Percentiles rank a stretch among this genome's conserved stretches.
Evolutionary conservation across 2,113 vertebrate genomes (phyloP).

Genomic region (Acanthisitta chloris): DNA sequence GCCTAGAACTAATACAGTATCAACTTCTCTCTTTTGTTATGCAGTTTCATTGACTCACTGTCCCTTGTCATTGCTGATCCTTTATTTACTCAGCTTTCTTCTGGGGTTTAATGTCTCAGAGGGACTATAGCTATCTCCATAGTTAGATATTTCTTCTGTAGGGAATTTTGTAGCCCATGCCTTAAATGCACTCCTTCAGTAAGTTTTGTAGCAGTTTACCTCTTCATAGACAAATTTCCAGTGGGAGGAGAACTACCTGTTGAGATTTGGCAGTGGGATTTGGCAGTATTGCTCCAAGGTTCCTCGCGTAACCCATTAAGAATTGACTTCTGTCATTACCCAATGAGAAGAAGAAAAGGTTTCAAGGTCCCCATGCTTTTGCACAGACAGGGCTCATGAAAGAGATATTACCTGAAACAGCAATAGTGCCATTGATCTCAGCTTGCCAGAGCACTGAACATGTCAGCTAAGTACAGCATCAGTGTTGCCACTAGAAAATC

Average conservation of each 20-base stretch:
- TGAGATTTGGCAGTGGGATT: neutral
- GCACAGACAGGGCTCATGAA: neutral
- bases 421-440: neutral
- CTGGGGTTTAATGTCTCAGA: neutral
- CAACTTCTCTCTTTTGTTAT: neutral
- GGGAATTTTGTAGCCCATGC: neutral
- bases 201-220: neutral
- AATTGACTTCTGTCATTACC: neutral
- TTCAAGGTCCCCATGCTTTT: neutral
- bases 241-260: neutral
- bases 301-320: neutral
- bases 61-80: neutral
- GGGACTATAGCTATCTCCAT: neutral
- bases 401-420: neutral
- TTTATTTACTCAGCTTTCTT: neutral
- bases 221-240: neutral
- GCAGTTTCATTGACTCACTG: neutral
- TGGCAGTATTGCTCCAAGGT: neutral
- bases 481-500: neutral
- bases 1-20: neutral
- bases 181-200: neutral
- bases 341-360: neutral
- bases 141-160: neutral
- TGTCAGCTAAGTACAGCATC: neutral
- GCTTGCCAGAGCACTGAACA: neutral